A percentile compares a stretch with the other conserved stretches of the same genome.
These are phyloP conservation scores for Antrozous pallidus DNA, from an alignment of 2,797 vertebrate species.

Conservation along the genomic window DNA sequence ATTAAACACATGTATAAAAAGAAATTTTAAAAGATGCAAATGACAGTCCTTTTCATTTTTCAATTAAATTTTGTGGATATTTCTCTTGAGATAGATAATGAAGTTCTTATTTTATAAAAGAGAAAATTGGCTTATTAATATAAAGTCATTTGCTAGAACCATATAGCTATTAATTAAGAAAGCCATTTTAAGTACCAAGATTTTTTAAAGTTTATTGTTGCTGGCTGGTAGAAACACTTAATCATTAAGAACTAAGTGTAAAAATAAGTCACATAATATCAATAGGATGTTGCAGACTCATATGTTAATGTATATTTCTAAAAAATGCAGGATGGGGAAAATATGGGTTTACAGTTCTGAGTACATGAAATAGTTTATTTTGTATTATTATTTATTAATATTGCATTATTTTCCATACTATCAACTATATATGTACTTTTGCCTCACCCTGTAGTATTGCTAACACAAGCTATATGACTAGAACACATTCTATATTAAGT, in stretches of 20 bases:
- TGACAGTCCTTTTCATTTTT: neutral
- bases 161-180: neutral
- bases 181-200: neutral
- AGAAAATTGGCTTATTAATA: neutral
- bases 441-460: neutral
- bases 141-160: neutral
- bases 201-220: neutral
- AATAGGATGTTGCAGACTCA: neutral
- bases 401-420: no score
- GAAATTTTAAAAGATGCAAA: conserved; percentile 22
- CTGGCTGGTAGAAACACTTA: neutral
- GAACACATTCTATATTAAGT: neutral
- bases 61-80: neutral
- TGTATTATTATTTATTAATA: no score
- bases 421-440: neutral
- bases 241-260: neutral
- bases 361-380: no score
- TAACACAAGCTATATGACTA: neutral
- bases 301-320: neutral
- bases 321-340: neutral
- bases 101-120: neutral
- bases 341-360: no score
- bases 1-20: neutral
- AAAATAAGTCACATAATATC: neutral
- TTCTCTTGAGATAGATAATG: neutral